These are phyloP conservation scores for Dolomedes plantarius DNA, from an alignment of 2,888 invertebrate species.

Conservation along the genomic window DNA sequence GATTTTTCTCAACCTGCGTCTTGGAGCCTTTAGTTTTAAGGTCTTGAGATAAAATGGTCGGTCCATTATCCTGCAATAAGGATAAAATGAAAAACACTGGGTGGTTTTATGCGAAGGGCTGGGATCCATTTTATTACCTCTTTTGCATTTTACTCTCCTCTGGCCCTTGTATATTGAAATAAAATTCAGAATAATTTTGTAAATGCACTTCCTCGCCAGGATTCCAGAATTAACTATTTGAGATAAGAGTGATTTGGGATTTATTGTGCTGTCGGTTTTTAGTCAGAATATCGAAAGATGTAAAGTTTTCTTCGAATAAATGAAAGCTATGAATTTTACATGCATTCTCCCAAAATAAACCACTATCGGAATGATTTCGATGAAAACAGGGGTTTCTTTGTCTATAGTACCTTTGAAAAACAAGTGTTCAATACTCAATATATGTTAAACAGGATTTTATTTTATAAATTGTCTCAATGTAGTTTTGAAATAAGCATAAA, in stretches of 20 bases:
- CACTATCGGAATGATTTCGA: too few species aligned
- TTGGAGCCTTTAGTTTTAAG: background rate
- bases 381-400: too few species aligned
- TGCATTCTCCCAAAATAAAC: background rate
- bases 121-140: background rate
- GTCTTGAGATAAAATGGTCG: slow-evolving; percentile 7
- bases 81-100: background rate
- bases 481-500: too few species aligned
- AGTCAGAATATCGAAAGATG: background rate
- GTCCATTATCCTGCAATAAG: slow-evolving; percentile 6
- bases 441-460: too few species aligned
- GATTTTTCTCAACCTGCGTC: slow-evolving; percentile 34
- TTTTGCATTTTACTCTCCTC: slow-evolving; percentile 1
- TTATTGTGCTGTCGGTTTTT: background rate
- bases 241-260: background rate
- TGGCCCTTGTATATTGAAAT: background rate
- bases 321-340: background rate
- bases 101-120: background rate
- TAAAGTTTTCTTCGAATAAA: background rate
- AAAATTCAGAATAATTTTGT: slow-evolving; percentile 16
- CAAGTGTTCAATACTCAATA: too few species aligned
- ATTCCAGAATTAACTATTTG: background rate
- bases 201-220: background rate
- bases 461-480: too few species aligned
- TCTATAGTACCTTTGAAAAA: too few species aligned